A percentile compares a stretch with the other conserved stretches of the same genome.
Evolutionary conservation across 2,888 invertebrate species (phyloP).

Genomic region (Lamproptera curius): DNA sequence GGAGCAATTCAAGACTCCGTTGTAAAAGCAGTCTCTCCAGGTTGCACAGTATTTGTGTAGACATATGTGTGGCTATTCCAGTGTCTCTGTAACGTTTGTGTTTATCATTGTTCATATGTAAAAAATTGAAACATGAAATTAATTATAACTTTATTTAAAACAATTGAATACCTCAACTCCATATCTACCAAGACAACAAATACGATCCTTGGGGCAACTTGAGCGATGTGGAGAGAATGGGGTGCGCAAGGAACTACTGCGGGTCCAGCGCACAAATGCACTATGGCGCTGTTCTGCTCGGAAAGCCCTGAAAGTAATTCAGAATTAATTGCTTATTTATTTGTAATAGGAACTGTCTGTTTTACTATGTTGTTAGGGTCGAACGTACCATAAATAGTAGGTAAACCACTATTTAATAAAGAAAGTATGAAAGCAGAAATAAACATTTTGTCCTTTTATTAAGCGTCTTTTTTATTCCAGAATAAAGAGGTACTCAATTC

Average conservation of each 20-base stretch:
- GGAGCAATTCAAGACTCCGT: conserved; percentile 84
- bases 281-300: conserved; percentile 61
- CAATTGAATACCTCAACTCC: conserved; percentile 49
- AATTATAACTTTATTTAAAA: too few species aligned
- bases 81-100: conserved; percentile 48
- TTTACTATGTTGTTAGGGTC: too few species aligned
- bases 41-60: conserved; percentile 61
- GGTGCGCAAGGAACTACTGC: conserved; percentile 52
- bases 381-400: neutral
- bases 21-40: conserved; percentile 81
- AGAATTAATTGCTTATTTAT: too few species aligned
- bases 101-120: neutral
- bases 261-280: conserved; percentile 54
- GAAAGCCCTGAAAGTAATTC: conserved; percentile 51
- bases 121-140: too few species aligned
- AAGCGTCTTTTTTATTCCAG: too few species aligned
- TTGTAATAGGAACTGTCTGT: too few species aligned
- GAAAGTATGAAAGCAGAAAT: too few species aligned
- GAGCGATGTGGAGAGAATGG: conserved; percentile 58
- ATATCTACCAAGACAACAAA: conserved; percentile 57
- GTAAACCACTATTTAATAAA: neutral
- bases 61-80: conserved; percentile 52
- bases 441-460: too few species aligned
- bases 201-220: conserved; percentile 55
- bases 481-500: too few species aligned